Conservation (phyloP, 2,797 vertebrate species). For the Dallia pectoralis region DNA sequence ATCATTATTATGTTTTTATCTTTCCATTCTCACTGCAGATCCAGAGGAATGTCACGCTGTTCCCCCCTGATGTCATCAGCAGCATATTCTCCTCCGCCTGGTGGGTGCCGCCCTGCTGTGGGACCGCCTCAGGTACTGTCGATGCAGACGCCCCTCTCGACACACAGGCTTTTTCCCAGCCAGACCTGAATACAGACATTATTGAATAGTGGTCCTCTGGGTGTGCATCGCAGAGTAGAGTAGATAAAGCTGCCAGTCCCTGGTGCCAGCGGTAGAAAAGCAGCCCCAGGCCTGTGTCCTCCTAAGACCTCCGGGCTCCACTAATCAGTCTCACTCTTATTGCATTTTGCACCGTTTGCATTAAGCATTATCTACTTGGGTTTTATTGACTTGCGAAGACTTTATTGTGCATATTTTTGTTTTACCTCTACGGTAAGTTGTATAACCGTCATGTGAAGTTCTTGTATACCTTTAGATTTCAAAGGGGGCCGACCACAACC, state of each 20-base stretch:
- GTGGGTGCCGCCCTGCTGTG: conserved; percentile 96
- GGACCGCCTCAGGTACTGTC: conserved; percentile 85
- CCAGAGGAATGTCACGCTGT: conserved; percentile 93
- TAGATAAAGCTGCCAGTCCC: conserved; percentile 18
- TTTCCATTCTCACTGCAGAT: conserved; percentile 80
- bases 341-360: neutral
- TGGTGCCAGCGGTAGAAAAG: conserved; percentile 29
- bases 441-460: neutral
- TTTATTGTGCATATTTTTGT: neutral
- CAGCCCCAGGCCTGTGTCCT: conserved; percentile 26
- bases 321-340: conserved; percentile 7
- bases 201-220: conserved; percentile 40
- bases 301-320: conserved; percentile 13
- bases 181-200: conserved; percentile 6
- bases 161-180: neutral
- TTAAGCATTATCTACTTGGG: neutral
- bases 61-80: conserved; percentile 92
- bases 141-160: neutral
- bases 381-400: conserved; percentile 21
- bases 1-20: neutral
- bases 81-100: conserved; percentile 95
- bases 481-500: neutral
- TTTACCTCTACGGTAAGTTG: neutral
- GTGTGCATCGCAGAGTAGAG: conserved; percentile 16
- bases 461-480: neutral